Evolutionary conservation across 2,797 vertebrate genomes (phyloP), one percentile per base, ranked within the genome.

Genomic region (Sparidentex hasta): DNA sequence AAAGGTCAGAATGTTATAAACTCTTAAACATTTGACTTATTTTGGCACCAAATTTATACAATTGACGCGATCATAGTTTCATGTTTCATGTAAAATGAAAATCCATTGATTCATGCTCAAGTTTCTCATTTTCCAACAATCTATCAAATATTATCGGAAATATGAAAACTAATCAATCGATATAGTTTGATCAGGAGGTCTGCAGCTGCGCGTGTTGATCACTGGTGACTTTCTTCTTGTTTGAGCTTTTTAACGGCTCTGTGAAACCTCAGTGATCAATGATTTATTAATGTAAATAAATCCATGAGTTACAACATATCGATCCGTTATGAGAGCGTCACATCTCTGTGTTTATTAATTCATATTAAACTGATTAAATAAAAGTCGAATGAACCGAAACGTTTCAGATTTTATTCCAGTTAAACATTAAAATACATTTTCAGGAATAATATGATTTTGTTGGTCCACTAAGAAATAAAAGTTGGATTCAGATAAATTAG

Each of bases 381-480:
- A 41, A 20, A 33, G 12, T 51, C 1, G 17, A 9, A 7, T 5
- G 29, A 7, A 33, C 29, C 29, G 6, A 33, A 33, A 33, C 5
- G 5, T 33, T 46, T 57, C 56, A 48, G 46, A 76, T 72, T 76
- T 64, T 55, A 41, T 25, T 47, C 11, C 8, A 56, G 48, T 71
- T 23, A 46, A 54, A 66, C 43, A 46, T 63, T 8, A 50, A 65
- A 44, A 7, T 33, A 33, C 5, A 7, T 33, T 33, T 33, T 33
- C 4, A 33, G 29, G 29, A 68, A 44, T 23, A 63, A 8, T 51
- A 38, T 5, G 11, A 12, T 17, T 48, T 47, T 8, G 27, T 21
- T 51, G 13, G 18, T 29, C 11, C 21, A 46, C 27, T 7, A 11
- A 56, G 27, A 50, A 33, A 41, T 33, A 46, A 0, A 14, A 48